Percentiles rank a stretch among this genome's conserved stretches.
phyloP scores from a whole-genome alignment of 2,797 vertebrate genomes.

The Neostethus bicornis region DNA sequence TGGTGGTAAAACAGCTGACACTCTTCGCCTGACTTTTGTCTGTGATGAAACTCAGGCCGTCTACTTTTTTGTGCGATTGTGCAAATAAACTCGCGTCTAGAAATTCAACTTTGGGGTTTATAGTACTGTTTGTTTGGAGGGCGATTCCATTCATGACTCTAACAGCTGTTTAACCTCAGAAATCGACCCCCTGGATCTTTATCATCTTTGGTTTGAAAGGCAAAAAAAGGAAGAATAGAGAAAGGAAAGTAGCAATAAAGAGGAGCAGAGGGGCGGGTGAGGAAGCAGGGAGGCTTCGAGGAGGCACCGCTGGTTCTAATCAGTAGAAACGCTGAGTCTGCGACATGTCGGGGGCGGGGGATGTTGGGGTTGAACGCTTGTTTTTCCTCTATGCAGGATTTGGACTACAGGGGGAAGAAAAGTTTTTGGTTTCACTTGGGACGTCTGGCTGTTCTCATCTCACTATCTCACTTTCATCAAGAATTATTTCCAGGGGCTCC shows the following conservation, averaged over 20 bases:
- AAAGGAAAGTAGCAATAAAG: constrained; percentile 31
- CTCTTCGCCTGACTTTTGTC: too few relatives aligned
- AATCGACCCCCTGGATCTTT: constrained; percentile 1
- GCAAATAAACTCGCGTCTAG: constrained; percentile 61
- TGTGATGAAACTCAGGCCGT: constrained; percentile 40
- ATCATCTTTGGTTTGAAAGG: constrained; percentile 8
- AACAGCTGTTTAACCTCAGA: constrained; percentile 68
- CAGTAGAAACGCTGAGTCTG: constrained; percentile 78
- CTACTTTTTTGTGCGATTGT: constrained; percentile 44
- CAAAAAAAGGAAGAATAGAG: constrained; percentile 3
- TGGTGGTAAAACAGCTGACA: too few relatives aligned
- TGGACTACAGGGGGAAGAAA: constrained; percentile 25
- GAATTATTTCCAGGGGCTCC: constrained; percentile 61
- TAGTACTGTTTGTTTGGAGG: constrained; percentile 14
- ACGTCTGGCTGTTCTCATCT: constrained; percentile 72
- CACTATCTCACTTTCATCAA: constrained; percentile 63
- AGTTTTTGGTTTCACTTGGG: constrained; percentile 68
- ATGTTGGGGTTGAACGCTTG: too few relatives aligned
- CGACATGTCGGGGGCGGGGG: constrained; percentile 53
- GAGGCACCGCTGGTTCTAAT: constrained; percentile 72
- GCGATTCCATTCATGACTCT: constrained; percentile 50
- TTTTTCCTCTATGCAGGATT: constrained; percentile 54
- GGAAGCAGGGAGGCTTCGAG: constrained; percentile 19
- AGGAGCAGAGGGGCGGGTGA: constrained; percentile 11
- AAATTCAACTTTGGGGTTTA: constrained; percentile 37